Conservation (phyloP, 1,140 invertebrate genomes). For the Drosophila orena region DNA sequence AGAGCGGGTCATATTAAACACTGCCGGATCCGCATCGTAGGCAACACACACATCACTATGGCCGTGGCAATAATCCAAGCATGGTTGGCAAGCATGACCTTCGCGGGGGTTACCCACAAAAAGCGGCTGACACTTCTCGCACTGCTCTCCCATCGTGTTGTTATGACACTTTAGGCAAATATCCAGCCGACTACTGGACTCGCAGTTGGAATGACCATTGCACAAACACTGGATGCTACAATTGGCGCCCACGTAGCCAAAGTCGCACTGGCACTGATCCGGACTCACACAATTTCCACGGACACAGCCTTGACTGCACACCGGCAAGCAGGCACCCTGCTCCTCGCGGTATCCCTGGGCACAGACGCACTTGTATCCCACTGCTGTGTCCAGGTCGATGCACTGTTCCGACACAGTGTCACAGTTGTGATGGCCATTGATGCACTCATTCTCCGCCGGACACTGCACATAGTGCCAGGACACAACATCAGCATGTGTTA, state of each 20-base stretch:
- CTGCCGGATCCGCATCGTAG: conserved; percentile 86
- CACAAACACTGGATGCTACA: conserved; percentile 97
- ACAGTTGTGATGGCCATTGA: conserved; percentile 96
- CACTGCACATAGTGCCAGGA: conserved; percentile 95
- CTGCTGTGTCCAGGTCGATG: conserved; percentile 87
- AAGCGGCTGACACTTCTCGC: conserved; percentile 94
- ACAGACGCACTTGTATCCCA: conserved; percentile 94
- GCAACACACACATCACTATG: conserved; percentile 93
- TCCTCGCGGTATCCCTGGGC: conserved; percentile 91
- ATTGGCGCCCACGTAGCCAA: conserved; percentile 97
- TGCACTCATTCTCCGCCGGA: conserved; percentile 97
- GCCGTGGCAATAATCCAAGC: conserved; percentile 94
- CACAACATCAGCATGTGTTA: conserved; percentile 76
- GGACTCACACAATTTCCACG: conserved; percentile 94
- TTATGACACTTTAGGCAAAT: conserved; percentile 94
- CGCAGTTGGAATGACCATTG: conserved; percentile 97
- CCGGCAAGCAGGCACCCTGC: conserved; percentile 89
- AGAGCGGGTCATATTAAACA: conserved; percentile 87
- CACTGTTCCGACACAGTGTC: conserved; percentile 94
- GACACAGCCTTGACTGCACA: conserved; percentile 95
- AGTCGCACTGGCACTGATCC: conserved; percentile 94
- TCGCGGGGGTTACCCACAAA: conserved; percentile 96
- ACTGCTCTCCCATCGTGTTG: conserved; percentile 95
- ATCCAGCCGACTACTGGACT: conserved; percentile 92
- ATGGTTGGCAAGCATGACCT: conserved; percentile 94